Conservation (phyloP, 2,888 invertebrate genomes). For the Drosophila gaucha region DNA sequence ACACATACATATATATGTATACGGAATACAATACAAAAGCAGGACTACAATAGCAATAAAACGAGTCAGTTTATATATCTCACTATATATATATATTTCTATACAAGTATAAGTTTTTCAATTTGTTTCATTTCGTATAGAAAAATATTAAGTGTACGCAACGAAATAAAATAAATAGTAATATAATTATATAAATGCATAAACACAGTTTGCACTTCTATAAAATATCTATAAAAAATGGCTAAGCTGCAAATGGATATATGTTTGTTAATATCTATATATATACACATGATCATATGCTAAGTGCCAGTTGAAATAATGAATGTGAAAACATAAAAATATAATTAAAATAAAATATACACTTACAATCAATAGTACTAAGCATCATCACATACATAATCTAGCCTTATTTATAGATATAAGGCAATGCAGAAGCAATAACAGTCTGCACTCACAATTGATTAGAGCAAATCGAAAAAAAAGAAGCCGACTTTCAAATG, state of each 20-base stretch:
- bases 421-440: conserved; percentile 27
- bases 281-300: conserved; percentile 8
- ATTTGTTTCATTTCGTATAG: conserved; percentile 49
- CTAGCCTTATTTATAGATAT: conserved; percentile 13
- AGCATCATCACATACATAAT: no score
- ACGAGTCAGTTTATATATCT: conserved; percentile 35
- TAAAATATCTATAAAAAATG: no score
- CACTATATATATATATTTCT: not conserved
- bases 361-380: conserved; percentile 28
- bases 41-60: conserved; percentile 48
- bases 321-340: conserved; percentile 18
- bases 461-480: conserved; percentile 3
- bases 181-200: conserved; percentile 1
- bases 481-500: conserved; percentile 39
- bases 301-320: conserved; percentile 42
- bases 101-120: conserved; percentile 17
- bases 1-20: conserved; percentile 27
- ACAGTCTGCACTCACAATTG: conserved; percentile 25
- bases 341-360: conserved; percentile 27
- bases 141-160: conserved; percentile 32
- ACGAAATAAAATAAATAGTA: not conserved
- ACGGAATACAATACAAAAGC: conserved; percentile 38
- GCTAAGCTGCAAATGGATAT: no score
- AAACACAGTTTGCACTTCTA: not conserved
- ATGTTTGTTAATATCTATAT: conserved; percentile 1